Evolutionary conservation across 2,797 vertebrate genomes (phyloP).

Genomic region (Alectoris magna): DNA sequence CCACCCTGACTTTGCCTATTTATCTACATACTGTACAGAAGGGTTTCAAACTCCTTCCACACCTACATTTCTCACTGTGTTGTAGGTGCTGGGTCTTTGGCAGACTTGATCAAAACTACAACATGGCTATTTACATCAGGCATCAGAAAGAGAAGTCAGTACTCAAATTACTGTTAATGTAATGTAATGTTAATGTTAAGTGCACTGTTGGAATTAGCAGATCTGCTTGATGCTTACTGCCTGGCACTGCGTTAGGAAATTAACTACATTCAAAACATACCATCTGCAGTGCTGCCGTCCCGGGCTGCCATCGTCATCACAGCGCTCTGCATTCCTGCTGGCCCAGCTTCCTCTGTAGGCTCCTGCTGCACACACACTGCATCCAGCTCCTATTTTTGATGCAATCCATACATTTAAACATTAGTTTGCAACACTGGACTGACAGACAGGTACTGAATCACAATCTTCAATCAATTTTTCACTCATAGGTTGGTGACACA

Average conservation of each 20-base stretch:
- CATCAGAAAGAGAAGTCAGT: neutral
- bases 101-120: neutral
- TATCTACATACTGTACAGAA: slow-evolving; percentile 28
- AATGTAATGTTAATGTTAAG: too few species aligned
- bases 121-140: neutral
- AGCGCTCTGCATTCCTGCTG: neutral
- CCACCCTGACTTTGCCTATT: neutral
- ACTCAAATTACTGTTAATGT: too few species aligned
- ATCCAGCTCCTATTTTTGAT: too few species aligned
- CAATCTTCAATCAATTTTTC: too few species aligned
- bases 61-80: neutral
- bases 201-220: neutral
- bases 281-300: neutral
- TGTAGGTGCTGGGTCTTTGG: neutral
- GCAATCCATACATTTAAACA: too few species aligned
- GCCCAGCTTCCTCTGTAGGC: neutral
- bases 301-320: neutral
- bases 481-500: too few species aligned
- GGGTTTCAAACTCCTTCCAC: neutral
- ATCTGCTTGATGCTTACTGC: neutral
- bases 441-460: too few species aligned
- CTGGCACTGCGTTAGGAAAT: neutral
- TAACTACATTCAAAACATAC: neutral
- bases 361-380: too few species aligned
- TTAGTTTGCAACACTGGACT: too few species aligned